Base-by-base conservation (phyloP, 2,113 vertebrate species). In the Platichthys stellatus region DNA sequence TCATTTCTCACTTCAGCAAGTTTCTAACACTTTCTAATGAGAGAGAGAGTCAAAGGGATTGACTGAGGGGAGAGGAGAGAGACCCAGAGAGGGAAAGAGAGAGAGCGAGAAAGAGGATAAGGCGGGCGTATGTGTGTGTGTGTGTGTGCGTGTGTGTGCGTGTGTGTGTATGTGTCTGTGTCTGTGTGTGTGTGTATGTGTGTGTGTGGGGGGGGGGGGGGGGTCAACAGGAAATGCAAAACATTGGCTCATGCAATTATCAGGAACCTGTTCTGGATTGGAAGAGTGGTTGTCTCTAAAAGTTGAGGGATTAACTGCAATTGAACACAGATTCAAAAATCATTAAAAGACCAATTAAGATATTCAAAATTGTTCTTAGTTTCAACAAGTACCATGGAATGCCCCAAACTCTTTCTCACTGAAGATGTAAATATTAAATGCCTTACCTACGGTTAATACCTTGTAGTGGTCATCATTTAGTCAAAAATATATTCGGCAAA, bases 1-100 rank as follows among this genome's bases (percentile, higher is more conserved):
- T 94, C 94, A 94, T 97, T 97, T 97, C 93, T 94, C 97, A 97
- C 96, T 97, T 94, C 95, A 97, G 92, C 95, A 95, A 93, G 93
- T 97, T 97, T 91, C 95, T 95, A 95, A 97, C 97, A 96, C 97
- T 95, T 96, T 90, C 87, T 96, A 97, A 97, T 92, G 94, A 97
- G 92, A 68, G 40, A 31, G 21, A 47, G 21, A 45, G 23, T 58
- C 23, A 26, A 57, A 23, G 54, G 54, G 54, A 57, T 3, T 57
- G 54, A 57, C n/a, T 57, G n/a, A 26, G 9, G 24, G 18, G 51
- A n/a, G 51, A n/a, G 14, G 57, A 26, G 57, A 58, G 57, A 28
- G 53, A 56, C 8, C 20, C 8, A 56, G 57, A 21, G 24, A 58
- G 57, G 26, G 13, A 58, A 20, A 58, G 24, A 54, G 14, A 28